Evolutionary conservation across 2,113 vertebrate genomes (phyloP).

Genomic region (Mobula birostris): DNA sequence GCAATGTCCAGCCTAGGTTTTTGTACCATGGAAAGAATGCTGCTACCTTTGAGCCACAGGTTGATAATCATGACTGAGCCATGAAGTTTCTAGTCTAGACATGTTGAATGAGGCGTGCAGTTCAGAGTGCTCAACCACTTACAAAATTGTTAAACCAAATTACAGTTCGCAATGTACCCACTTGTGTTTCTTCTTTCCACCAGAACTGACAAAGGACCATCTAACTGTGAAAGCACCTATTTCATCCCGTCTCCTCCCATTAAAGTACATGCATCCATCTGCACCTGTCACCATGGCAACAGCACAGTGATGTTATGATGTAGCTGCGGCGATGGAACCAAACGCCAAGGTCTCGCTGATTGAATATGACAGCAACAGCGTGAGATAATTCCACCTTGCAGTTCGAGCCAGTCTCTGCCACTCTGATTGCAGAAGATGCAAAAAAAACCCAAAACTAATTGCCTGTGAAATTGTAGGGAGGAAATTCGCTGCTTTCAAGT

Average conservation of each 20-base stretch:
- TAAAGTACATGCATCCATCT: background rate
- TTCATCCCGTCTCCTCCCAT: background rate
- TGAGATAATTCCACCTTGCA: background rate
- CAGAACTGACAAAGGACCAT: background rate
- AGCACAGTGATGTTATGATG: constrained; percentile 17
- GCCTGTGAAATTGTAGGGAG: constrained; percentile 23
- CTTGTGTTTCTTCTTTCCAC: background rate
- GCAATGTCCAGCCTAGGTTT: background rate
- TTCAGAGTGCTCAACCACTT: background rate
- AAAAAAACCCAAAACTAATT: constrained; percentile 4
- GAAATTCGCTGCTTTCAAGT: background rate
- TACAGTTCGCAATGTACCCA: background rate
- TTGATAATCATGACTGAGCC: background rate
- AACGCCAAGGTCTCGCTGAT: background rate
- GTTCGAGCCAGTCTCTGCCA: background rate
- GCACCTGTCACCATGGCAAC: constrained; percentile 20
- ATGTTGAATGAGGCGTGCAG: background rate
- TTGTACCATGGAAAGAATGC: too few relatives aligned
- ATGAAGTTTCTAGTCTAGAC: background rate
- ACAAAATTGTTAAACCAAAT: background rate
- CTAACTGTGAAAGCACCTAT: background rate
- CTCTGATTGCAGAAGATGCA: background rate
- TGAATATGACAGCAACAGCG: background rate
- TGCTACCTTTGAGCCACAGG: background rate
- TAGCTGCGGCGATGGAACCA: constrained; percentile 10